Evolutionary conservation across 2,113 vertebrate genomes (phyloP).

Genomic region (Chaetodon trifascialis): DNA sequence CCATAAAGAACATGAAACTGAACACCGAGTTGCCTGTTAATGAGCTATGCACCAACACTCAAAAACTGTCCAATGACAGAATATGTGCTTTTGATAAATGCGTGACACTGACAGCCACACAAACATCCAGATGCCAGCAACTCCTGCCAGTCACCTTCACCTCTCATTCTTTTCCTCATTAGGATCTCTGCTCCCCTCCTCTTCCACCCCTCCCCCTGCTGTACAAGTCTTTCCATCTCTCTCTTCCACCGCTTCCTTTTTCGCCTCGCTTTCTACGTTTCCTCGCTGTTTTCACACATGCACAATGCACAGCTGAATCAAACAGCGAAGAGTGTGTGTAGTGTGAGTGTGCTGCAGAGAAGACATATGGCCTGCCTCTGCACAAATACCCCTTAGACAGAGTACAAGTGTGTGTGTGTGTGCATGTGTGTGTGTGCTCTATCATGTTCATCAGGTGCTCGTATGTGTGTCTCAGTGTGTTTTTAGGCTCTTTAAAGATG

Average conservation of each 20-base stretch:
- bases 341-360: constrained; percentile 49
- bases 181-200: constrained; percentile 7
- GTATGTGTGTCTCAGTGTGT: constrained; percentile 1
- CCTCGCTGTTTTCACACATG: constrained; percentile 43
- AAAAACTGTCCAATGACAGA: constrained; percentile 50
- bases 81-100: constrained; percentile 40
- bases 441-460: constrained; percentile 47
- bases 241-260: constrained; percentile 9
- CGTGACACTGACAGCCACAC: constrained; percentile 7
- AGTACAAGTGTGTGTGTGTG: constrained; percentile 2
- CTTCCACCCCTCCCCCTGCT: neutral
- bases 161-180: constrained; percentile 37
- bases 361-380: constrained; percentile 70
- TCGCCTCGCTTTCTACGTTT: constrained; percentile 25
- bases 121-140: constrained; percentile 18
- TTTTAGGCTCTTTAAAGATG: constrained; percentile 51
- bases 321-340: constrained; percentile 5
- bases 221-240: constrained; percentile 26
- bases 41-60: constrained; percentile 26
- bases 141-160: constrained; percentile 46
- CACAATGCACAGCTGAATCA: constrained; percentile 42
- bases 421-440: neutral
- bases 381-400: constrained; percentile 33
- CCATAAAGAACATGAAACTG: constrained; percentile 40
- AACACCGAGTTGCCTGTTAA: constrained; percentile 36